phyloP scores from a whole-genome alignment of 2,797 vertebrate species.

The Sebastes trivittatus region DNA sequence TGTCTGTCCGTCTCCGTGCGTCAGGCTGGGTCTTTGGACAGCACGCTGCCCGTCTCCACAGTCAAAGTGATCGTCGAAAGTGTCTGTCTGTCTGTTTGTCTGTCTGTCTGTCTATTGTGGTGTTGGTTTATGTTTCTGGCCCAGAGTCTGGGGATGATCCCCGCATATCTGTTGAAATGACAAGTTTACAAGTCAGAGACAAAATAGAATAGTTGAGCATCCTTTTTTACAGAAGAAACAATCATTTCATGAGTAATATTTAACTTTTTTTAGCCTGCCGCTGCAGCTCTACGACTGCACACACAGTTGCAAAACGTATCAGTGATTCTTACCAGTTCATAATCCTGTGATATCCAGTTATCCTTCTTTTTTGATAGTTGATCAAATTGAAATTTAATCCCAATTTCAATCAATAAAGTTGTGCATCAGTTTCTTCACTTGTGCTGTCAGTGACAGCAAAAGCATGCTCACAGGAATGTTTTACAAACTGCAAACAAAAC shows the following conservation, averaged over 20 bases:
- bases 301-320: neutral
- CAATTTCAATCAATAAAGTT: constrained; percentile 39
- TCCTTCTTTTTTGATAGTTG: constrained; percentile 23
- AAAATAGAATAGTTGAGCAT: neutral
- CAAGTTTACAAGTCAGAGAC: constrained; percentile 20
- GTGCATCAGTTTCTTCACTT: constrained; percentile 31
- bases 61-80: constrained; percentile 11
- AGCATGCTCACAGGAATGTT: constrained; percentile 50
- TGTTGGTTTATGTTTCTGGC: constrained; percentile 51
- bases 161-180: constrained; percentile 77
- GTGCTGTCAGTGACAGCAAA: constrained; percentile 25
- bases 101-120: constrained; percentile 4
- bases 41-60: constrained; percentile 63
- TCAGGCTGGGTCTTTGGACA: constrained; percentile 76
- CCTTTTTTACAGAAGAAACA: neutral
- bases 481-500: constrained; percentile 20
- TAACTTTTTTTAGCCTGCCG: neutral
- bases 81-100: constrained; percentile 19
- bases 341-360: constrained; percentile 46
- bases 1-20: constrained; percentile 78
- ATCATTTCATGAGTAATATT: neutral
- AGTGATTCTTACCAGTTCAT: constrained; percentile 72
- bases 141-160: constrained; percentile 77
- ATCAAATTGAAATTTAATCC: constrained; percentile 52
- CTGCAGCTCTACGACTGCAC: neutral